These are phyloP conservation scores for Drosophila emarginata DNA, from an alignment of 2,888 invertebrate species.

Conservation along the genomic window DNA sequence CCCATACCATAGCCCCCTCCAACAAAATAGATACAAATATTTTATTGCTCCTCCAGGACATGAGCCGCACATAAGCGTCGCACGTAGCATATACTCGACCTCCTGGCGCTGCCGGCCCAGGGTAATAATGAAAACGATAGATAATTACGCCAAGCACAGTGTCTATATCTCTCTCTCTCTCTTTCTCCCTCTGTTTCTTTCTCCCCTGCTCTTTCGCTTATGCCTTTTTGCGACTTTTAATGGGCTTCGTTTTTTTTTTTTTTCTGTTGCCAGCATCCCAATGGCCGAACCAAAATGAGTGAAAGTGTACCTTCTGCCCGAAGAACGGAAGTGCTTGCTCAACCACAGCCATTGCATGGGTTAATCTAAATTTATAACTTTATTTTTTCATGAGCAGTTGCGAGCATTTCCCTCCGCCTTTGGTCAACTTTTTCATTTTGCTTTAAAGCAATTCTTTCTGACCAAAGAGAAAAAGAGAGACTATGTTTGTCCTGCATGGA, in stretches of 20 bases:
- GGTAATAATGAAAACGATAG: conserved; percentile 72
- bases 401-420: conserved; percentile 19
- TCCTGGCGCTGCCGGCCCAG: conserved; percentile 16
- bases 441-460: conserved; percentile 44
- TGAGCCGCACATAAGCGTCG: conserved; percentile 44
- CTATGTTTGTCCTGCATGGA: conserved; percentile 52
- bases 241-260: conserved; percentile 50
- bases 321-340: conserved; percentile 10
- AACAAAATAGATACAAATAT: conserved; percentile 72
- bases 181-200: background rate
- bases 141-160: conserved; percentile 62
- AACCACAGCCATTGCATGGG: conserved; percentile 51
- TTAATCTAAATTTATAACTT: conserved; percentile 78
- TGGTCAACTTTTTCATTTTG: conserved; percentile 36
- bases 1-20: conserved; percentile 15
- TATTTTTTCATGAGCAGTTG: conserved; percentile 56
- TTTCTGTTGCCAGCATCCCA: conserved; percentile 34
- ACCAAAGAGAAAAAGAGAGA: background rate
- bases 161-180: conserved; percentile 21
- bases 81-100: conserved; percentile 50
- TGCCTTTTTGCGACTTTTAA: conserved; percentile 64
- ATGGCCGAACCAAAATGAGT: conserved; percentile 22
- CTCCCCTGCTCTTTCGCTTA: background rate
- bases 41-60: conserved; percentile 79
- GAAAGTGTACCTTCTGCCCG: conserved; percentile 27